Base-by-base conservation (phyloP, 2,888 invertebrate species). In the Dasypolia templi region DNA sequence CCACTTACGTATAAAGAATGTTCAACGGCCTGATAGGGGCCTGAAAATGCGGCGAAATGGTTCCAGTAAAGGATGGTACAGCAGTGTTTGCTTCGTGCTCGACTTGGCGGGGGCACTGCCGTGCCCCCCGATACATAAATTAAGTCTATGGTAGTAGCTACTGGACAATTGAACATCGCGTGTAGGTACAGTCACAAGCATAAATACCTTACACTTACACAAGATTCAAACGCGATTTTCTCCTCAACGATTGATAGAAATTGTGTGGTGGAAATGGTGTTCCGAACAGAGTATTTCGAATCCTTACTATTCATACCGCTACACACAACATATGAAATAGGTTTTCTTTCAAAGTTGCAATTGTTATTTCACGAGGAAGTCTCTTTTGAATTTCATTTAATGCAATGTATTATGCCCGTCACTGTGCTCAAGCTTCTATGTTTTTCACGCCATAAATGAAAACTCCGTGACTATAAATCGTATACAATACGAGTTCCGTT, bases 381-480 rank as follows among this genome's bases (percentile, higher is more conserved):
- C n/a, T 19, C 19, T 53, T 17, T 35, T 3, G 3, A 32, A 6
- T 29, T 44, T 22, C 26, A 19, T 42, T 42, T 12, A 29, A 22
- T 35, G 32, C n/a, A 35, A 51, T 3, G 3, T 53, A n/a, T 56
- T 32, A 49, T 35, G n/a, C 3, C 51, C 19, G 11, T 19, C 19
- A 6, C 19, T 35, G 11, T 65, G 51, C 14, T 35, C 42, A 22
- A 61, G 22, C 29, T 56, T 59, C 66, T 17, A 56, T 35, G 56
- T 61, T 71, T 79, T 68, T 68, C 69, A 79, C 73, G 59, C 56
- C 70, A 58, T 68, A 64, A 79, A 79, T 63, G 70, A 83, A 79
- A 79, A 81, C 46, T 68, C 67, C 70, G 74, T 68, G 56, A 56
- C 80, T 42, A 70, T 79, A 74, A 72, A 71, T 79, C 22, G 55